phyloP scores from a whole-genome alignment of 2,888 invertebrate genomes.

The Cataglyphis rosenhaueri region DNA sequence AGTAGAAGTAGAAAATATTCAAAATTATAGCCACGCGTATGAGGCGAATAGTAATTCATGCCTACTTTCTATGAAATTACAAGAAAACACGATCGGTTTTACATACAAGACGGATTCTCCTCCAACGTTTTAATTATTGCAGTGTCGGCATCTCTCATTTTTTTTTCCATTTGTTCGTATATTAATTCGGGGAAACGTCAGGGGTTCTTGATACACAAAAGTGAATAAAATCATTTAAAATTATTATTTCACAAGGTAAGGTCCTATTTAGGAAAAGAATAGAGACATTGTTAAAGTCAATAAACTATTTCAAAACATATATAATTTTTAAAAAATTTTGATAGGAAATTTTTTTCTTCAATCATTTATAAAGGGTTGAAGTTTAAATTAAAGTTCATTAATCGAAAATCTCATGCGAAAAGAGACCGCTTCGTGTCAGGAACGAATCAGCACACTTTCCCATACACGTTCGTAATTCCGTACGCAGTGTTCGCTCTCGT shows the following conservation, averaged over 20 bases:
- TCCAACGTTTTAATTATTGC: background rate
- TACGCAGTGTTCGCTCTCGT: conserved; percentile 65
- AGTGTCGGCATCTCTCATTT: background rate
- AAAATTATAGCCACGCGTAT: conserved; percentile 24
- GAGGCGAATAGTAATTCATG: background rate
- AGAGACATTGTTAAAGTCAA: background rate
- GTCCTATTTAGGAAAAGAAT: background rate
- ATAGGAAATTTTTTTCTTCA: background rate
- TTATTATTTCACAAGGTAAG: background rate
- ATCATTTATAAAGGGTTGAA: background rate
- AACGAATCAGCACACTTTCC: conserved; percentile 69
- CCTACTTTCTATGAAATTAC: conserved; percentile 31
- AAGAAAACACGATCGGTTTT: background rate
- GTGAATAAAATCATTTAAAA: background rate
- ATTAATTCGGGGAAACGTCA: background rate
- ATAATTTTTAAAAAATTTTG: background rate
- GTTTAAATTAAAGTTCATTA: conserved; percentile 7
- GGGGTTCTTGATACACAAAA: background rate
- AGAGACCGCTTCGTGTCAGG: conserved; percentile 20
- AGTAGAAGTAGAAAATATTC: conserved; percentile 1
- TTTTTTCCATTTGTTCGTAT: background rate
- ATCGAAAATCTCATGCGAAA: conserved; percentile 28
- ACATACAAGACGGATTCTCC: background rate
- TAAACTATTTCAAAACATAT: background rate
- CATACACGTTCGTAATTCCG: conserved; percentile 66